Evolutionary conservation across 2,888 invertebrate genomes (phyloP).

Genomic region (Rhopalosiphum nymphaeae): DNA sequence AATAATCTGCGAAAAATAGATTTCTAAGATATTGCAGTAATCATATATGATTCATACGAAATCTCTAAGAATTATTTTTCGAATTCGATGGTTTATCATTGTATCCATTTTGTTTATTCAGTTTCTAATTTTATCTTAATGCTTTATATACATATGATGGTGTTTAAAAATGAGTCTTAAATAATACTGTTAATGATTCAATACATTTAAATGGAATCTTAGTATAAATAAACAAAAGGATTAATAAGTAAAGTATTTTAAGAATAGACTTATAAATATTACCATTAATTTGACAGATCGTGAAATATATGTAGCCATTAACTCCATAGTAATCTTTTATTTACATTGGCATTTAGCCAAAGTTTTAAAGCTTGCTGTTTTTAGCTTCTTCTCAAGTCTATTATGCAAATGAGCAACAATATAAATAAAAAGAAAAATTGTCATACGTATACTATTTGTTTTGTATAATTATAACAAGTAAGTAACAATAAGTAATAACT

Average conservation of each 20-base stretch:
- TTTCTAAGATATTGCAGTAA: not conserved
- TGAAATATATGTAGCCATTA: not conserved
- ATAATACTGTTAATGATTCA: not conserved
- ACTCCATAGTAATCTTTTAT: slow-evolving; percentile 15
- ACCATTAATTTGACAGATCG: not conserved
- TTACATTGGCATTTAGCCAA: slow-evolving; percentile 3
- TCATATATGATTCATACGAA: not conserved
- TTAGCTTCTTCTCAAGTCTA: slow-evolving; percentile 22
- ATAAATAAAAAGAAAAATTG: not conserved
- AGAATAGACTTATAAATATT: not conserved
- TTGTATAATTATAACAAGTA: not conserved
- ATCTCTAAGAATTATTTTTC: not conserved
- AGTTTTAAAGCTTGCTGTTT: slow-evolving; percentile 3
- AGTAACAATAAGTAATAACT: not conserved
- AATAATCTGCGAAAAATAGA: not conserved
- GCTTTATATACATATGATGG: not conserved
- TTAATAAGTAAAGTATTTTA: slow-evolving; percentile 20
- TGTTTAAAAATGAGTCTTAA: not conserved
- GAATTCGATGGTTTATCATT: not conserved
- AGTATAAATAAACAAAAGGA: slow-evolving; percentile 17
- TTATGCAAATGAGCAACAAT: not conserved
- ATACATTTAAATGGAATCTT: not conserved
- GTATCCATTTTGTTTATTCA: not conserved
- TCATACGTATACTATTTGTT: not conserved
- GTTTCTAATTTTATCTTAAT: not conserved